Base-by-base conservation (phyloP, 2,888 invertebrate species). In the Drosophila meridiana region DNA sequence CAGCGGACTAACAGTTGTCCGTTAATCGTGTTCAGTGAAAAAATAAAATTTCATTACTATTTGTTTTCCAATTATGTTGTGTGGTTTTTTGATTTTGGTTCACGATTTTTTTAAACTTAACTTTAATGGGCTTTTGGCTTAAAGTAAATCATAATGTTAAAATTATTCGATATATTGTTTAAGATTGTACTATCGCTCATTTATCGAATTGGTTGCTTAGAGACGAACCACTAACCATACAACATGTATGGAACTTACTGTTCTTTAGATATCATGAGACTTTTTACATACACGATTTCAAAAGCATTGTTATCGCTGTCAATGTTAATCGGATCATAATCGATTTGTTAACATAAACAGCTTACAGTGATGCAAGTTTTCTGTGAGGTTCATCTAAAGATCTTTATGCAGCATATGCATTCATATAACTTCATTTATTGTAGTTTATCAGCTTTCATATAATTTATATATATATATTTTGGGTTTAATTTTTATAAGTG, bases 341-440 rank as follows among this genome's bases (percentile, higher is more conserved):
- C 13, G 34, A 20, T 7, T 20, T 36, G 20, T 36, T 36, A 52
- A 36, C 52, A 52, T 52, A 6, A 26, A 7, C 20, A 11, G 52
- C 13, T 52, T 36, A 36, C 52, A 36, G 34, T 36, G 36, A 13
- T 34, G 52, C 3, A 11, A 11, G n/a, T 28, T 36, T 14, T 36
- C 9, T 36, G 34, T 45, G 2, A 20, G 36, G 4, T 34, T 34
- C 9, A n/a, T 7, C 11, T 20, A 14, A 11, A 62, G n/a, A 34
- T 11, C n/a, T 28, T 36, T 30, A 20, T 11, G 13, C 13, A 45
- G 6, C 8, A 36, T n/a, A 52, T 71, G 45, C 40, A 76, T 76
- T 80, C 52, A 69, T 72, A 75, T 87, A 85, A 87, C 82, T 89
- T 85, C 71, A 79, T 89, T 85, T 87, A 85, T 89, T 87, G 64